Conservation (phyloP, 1,140 invertebrate genomes). For the Chironomus tepperi region DNA sequence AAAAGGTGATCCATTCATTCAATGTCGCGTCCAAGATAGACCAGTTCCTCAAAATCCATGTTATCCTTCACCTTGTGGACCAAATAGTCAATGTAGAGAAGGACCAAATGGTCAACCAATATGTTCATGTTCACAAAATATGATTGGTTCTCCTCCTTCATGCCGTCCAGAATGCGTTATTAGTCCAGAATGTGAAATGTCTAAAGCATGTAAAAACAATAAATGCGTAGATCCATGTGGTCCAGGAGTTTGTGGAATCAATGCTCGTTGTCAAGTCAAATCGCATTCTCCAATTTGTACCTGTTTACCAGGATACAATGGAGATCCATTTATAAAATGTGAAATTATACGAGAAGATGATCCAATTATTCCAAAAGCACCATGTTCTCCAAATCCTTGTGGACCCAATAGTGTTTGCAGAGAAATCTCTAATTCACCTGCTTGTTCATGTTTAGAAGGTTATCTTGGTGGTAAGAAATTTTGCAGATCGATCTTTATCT, state of each 20-base stretch:
- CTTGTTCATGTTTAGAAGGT: conserved; percentile 60
- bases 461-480: conserved; percentile 50
- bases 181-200: conserved; percentile 47
- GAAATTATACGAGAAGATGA: conserved; percentile 26
- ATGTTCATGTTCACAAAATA: conserved; percentile 44
- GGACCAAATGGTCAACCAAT: conserved; percentile 39
- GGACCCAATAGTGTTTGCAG: conserved; percentile 62
- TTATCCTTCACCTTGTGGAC: conserved; percentile 49
- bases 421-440: conserved; percentile 51
- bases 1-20: conserved; percentile 59
- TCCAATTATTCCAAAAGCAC: conserved; percentile 41
- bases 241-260: conserved; percentile 50
- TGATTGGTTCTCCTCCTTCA: conserved; percentile 47
- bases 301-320: conserved; percentile 61
- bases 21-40: conserved; percentile 50
- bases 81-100: conserved; percentile 45
- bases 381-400: conserved; percentile 63
- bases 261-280: conserved; percentile 69
- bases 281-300: conserved; percentile 78
- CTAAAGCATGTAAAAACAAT: conserved; percentile 46
- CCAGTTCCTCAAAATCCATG: conserved; percentile 42
- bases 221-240: conserved; percentile 51
- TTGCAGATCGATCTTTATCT: too few relatives aligned
- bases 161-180: conserved; percentile 52
- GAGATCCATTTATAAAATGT: conserved; percentile 72